Evolutionary conservation across 1,140 invertebrate species (phyloP), one percentile per base, ranked within the genome.

Genomic region (Protaetia brevitarsis): DNA sequence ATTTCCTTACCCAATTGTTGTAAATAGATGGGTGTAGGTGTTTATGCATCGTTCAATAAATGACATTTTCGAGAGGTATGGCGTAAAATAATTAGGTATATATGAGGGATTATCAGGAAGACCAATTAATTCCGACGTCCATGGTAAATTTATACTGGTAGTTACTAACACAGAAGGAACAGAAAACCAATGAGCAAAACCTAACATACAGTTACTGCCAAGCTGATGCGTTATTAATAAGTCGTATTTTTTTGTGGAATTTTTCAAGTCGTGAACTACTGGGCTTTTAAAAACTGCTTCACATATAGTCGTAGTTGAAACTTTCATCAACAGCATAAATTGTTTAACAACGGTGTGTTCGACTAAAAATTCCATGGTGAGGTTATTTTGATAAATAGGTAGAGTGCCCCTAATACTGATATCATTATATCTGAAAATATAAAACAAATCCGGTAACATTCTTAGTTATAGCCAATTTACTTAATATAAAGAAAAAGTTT

Each of bases 41-140:
- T 81, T 80, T 16, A 68, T 45, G 0, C 86, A n/a, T 29, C 88
- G 78, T 51, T 88, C 77, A 2, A 72, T 36, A 58, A 89, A 87
- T 2, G 67, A 79, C 82, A 90, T 84, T 2, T 78, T 76, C 2
- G 75, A 73, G 0, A 76, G 70, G 27, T 77, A 80, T 0, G 76
- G 70, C 1, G 81, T 69, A 19, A 84, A 85, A 34, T 85, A 71
- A 2, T 76, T 74, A 0, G 88, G 85, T 0, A 88, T 78, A 69
- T 86, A 87, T 1, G 86, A 80, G 0, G 87, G 84, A 71, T 87
- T 86, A 36, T 87, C 82, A 0, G 82, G 80, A 57, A 84, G 78
- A 2, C 82, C 83, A 10, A 88, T 78, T 7, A 86, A 80, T 8
- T 79, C 74, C n/a, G 66, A 41, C 8, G 45, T 66, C 77, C 77